Conservation (phyloP, 1,140 invertebrate genomes). For the Pseudomyrmex cubaensis region DNA sequence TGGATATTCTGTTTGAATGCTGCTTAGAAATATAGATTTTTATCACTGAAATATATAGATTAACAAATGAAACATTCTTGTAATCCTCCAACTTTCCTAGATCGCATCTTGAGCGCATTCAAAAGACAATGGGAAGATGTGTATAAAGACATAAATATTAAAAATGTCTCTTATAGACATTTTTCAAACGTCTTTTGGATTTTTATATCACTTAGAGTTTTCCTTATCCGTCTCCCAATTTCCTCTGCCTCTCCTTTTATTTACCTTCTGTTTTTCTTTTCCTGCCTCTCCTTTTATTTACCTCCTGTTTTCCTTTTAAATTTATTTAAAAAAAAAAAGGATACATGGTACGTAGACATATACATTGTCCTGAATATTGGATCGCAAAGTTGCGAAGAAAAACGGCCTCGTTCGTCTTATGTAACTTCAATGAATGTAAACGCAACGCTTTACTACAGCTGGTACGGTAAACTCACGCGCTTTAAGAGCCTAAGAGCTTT, state of each 20-base stretch:
- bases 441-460: conserved; percentile 79
- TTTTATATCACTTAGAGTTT: conserved; percentile 3
- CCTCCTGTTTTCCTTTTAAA: background rate
- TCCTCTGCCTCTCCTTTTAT: background rate
- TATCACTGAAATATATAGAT: conserved; percentile 64
- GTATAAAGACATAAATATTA: background rate
- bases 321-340: conserved; percentile 14
- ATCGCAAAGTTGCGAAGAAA: conserved; percentile 22
- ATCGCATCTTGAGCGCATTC: background rate
- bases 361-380: conserved; percentile 24
- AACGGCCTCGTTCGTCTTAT: conserved; percentile 38
- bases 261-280: too few relatives aligned
- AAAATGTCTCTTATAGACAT: background rate
- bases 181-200: conserved; percentile 11
- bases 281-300: background rate
- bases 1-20: conserved; percentile 82
- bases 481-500: conserved; percentile 64
- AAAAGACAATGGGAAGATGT: background rate
- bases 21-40: conserved; percentile 83
- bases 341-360: conserved; percentile 4
- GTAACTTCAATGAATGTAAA: conserved; percentile 50
- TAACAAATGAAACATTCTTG: conserved; percentile 33
- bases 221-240: background rate
- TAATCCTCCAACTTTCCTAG: conserved; percentile 10
- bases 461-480: conserved; percentile 81